phyloP scores from a whole-genome alignment of 1,140 invertebrate species.

The Aphaenogaster floridana region DNA sequence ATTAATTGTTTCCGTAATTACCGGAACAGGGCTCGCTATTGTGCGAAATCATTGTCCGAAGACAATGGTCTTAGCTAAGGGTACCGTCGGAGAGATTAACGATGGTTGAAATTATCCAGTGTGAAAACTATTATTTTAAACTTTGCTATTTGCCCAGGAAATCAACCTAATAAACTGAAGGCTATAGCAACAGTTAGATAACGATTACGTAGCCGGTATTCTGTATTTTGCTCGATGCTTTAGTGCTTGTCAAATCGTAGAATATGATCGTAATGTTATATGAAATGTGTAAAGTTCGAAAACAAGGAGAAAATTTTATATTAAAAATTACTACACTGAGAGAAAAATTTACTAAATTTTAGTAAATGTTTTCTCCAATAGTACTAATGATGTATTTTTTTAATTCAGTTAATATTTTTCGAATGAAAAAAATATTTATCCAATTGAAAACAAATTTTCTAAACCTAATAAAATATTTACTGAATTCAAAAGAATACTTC shows the following conservation, averaged over 20 bases:
- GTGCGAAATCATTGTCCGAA: conserved; percentile 36
- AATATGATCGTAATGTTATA: background rate
- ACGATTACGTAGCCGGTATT: background rate
- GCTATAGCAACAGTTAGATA: background rate
- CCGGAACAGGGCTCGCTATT: conserved; percentile 19
- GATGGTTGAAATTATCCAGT: conserved; percentile 13
- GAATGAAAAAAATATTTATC: too few relatives aligned
- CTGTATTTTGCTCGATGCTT: background rate
- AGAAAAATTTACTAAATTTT: too few relatives aligned
- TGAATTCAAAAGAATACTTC: too few relatives aligned
- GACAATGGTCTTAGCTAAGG: conserved; percentile 26
- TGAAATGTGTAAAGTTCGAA: background rate
- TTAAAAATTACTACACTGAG: too few relatives aligned
- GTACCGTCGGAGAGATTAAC: background rate
- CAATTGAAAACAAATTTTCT: too few relatives aligned
- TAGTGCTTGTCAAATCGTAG: background rate
- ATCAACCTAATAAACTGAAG: background rate
- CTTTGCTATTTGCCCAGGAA: background rate
- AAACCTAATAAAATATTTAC: too few relatives aligned
- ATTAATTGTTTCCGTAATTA: conserved; percentile 50
- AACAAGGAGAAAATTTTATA: too few relatives aligned
- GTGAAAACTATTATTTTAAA: background rate
- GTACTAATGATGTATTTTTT: too few relatives aligned
- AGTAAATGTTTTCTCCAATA: too few relatives aligned
- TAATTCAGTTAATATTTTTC: too few relatives aligned